Conservation (phyloP, 2,797 vertebrate genomes). For the Fundulus diaphanus region DNA sequence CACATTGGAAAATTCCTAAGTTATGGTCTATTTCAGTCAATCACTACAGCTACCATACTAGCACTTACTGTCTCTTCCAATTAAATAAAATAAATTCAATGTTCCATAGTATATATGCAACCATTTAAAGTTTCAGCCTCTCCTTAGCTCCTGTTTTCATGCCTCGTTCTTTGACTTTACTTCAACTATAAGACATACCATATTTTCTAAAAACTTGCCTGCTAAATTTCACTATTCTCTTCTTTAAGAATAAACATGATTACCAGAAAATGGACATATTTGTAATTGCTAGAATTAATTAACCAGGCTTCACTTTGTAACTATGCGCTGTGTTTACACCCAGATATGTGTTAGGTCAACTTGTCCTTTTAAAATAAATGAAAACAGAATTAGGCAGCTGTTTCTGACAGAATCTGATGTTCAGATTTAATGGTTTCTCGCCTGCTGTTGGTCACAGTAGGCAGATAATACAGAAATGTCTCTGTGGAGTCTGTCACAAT, state of each 20-base stretch:
- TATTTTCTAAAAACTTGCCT: neutral
- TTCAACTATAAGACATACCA: neutral
- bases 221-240: neutral
- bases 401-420: conserved; percentile 24
- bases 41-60: too few relatives aligned
- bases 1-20: too few relatives aligned
- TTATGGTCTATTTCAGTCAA: too few relatives aligned
- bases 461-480: conserved; percentile 48
- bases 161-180: neutral
- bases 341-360: neutral
- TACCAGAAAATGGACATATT: neutral
- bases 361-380: neutral
- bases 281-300: neutral
- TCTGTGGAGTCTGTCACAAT: conserved; percentile 45
- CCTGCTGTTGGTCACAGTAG: conserved; percentile 56
- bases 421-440: conserved; percentile 29
- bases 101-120: neutral
- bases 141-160: neutral
- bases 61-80: too few relatives aligned
- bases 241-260: neutral
- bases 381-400: conserved; percentile 9
- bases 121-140: neutral
- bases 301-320: neutral
- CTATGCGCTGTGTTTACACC: neutral
- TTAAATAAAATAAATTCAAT: neutral